Evolutionary conservation across 2,113 vertebrate genomes (phyloP), one percentile per base, ranked within the genome.

Genomic region (Cryptoleucopteryx plumbea): DNA sequence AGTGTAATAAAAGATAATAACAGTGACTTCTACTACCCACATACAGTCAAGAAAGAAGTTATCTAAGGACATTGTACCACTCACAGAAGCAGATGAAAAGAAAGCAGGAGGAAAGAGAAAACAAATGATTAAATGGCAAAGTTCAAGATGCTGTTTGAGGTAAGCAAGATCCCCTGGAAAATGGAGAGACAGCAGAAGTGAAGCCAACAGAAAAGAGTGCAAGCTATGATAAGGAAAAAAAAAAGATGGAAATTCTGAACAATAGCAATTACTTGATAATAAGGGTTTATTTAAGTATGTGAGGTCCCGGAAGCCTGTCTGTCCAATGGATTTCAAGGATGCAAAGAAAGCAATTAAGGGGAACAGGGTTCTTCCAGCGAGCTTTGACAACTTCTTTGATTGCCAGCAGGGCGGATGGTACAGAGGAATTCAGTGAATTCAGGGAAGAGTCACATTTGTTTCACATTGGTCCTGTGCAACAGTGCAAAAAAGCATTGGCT

Each of bases 121-220:
- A 94, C 68, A 96, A 92, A 91, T 78, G 43, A 89, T 96, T 95
- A 93, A 94, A 87, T 73, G 43, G 73, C 0, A 6, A 91, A 82
- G 81, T 91, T 95, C 77, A 95, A 95, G 81, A 90, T 93, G 70
- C 48, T 91, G 70, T 96, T 73, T 91, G 93, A 97, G 91, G 95
- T 92, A 96, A 87, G 84, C 61, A 89, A 71, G 66, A 52, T 72
- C 40, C 86, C n/a, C 61, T 94, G 95, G 65, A 96, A 96, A 96
- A 92, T 47, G 29, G 56, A 74, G 42, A 94, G 19, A 67, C 38
- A 94, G 72, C 68, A 94, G 68, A 42, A 92, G 85, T 58, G 61
- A 82, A 91, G 86, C 83, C 83, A 96, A 73, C 38, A 95, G 73
- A 94, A 88, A 82, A 93, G 65, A 94, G 81, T 95, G 84, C 66